These are phyloP conservation scores for Chloroclysta siterata DNA, from an alignment of 2,888 invertebrate genomes.

Conservation along the genomic window DNA sequence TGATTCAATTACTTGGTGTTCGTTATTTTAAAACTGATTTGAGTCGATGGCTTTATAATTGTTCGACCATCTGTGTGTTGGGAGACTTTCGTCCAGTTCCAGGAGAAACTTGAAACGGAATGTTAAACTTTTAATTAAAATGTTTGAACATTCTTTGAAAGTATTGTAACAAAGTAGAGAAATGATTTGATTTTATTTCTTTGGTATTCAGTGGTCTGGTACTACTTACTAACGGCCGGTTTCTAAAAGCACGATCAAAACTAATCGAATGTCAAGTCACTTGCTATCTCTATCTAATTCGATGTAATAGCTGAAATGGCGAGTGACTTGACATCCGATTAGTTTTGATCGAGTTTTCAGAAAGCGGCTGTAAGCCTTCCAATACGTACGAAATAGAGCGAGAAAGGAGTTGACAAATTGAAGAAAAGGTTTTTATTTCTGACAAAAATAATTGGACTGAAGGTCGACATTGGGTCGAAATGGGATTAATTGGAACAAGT, in stretches of 20 bases:
- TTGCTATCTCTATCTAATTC: too few relatives aligned
- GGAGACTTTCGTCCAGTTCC: not conserved
- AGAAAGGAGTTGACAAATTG: not conserved
- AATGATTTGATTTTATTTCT: constrained; percentile 5
- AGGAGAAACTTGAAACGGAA: constrained; percentile 11
- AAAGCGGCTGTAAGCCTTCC: too few relatives aligned
- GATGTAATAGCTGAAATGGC: too few relatives aligned
- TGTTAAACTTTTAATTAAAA: constrained; percentile 23
- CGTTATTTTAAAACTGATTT: not conserved
- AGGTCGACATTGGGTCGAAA: not conserved
- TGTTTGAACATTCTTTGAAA: constrained; percentile 4
- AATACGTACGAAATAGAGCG: not conserved
- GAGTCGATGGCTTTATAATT: not conserved
- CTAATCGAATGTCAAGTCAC: too few relatives aligned
- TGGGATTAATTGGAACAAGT: not conserved
- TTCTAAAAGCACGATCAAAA: too few relatives aligned
- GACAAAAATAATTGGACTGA: not conserved
- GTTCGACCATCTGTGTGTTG: not conserved
- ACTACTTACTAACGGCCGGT: too few relatives aligned
- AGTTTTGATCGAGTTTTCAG: too few relatives aligned
- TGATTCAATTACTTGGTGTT: not conserved
- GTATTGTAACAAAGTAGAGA: constrained; percentile 8
- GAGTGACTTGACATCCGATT: too few relatives aligned
- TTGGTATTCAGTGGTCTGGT: not conserved
- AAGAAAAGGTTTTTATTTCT: constrained; percentile 2